phyloP scores from a whole-genome alignment of 2,888 invertebrate genomes.

The Philopedon plagiatum region DNA sequence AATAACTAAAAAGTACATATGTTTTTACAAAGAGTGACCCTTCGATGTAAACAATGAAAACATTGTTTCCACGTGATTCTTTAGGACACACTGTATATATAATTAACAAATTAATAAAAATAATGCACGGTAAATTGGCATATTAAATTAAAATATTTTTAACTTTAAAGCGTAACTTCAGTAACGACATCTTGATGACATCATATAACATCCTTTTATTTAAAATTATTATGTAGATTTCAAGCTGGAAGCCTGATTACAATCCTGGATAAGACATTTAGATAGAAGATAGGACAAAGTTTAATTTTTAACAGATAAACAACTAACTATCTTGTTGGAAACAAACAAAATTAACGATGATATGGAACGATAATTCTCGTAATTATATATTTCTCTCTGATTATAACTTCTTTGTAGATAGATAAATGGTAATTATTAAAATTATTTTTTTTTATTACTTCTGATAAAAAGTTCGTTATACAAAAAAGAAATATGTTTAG shows the following conservation, averaged over 20 bases:
- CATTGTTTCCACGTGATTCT: too few relatives aligned
- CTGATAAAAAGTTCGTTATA: background rate
- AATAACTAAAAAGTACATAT: too few relatives aligned
- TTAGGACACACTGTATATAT: too few relatives aligned
- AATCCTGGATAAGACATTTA: background rate
- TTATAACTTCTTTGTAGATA: background rate
- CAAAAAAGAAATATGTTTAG: background rate
- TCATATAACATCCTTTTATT: too few relatives aligned
- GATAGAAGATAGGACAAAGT: constrained; percentile 16
- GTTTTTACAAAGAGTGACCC: too few relatives aligned
- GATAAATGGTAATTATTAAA: background rate
- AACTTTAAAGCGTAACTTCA: too few relatives aligned
- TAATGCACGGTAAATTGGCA: too few relatives aligned
- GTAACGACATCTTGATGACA: too few relatives aligned
- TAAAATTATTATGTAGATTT: background rate
- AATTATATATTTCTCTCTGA: constrained; percentile 7
- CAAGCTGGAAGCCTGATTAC: background rate
- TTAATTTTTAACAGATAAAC: constrained; percentile 18
- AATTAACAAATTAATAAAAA: too few relatives aligned
- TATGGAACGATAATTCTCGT: constrained; percentile 10
- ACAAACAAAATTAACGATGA: constrained; percentile 21
- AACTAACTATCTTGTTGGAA: constrained; percentile 7
- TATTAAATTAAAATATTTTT: too few relatives aligned
- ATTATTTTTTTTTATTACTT: background rate
- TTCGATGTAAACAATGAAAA: too few relatives aligned